phyloP scores from a whole-genome alignment of 2,888 invertebrate genomes.

The Hirtodrosophila duncani region DNA sequence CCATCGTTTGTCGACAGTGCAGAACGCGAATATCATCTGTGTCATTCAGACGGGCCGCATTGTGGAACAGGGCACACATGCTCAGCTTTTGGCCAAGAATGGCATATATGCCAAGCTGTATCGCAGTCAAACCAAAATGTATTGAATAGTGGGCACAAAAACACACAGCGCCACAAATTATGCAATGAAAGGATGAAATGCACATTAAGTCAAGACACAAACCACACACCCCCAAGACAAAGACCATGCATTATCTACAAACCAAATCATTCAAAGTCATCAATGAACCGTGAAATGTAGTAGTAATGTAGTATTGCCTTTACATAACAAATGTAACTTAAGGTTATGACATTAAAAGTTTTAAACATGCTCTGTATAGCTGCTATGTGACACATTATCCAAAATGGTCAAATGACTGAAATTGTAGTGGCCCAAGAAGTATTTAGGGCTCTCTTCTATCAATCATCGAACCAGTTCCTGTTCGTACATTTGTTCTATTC shows the following conservation, averaged over 20 bases:
- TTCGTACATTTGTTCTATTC: too few species aligned
- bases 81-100: conserved; percentile 83
- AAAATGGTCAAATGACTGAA: too few species aligned
- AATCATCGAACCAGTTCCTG: too few species aligned
- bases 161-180: conserved; percentile 19
- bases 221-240: conserved; percentile 4
- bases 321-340: too few species aligned
- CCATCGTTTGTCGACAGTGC: conserved; percentile 89
- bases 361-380: too few species aligned
- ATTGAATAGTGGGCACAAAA: conserved; percentile 16
- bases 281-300: too few species aligned
- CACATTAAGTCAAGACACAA: conserved; percentile 11
- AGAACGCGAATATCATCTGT: conserved; percentile 90
- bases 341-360: too few species aligned
- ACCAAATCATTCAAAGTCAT: too few species aligned
- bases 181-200: conserved; percentile 1
- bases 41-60: conserved; percentile 88
- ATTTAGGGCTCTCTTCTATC: too few species aligned
- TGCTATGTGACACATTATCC: too few species aligned
- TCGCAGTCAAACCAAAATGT: conserved; percentile 80
- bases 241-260: conserved; percentile 9
- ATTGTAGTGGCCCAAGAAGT: too few species aligned
- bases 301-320: too few species aligned
- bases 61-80: conserved; percentile 87
- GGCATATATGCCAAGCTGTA: conserved; percentile 84